Base-by-base conservation (phyloP, 2,888 invertebrate genomes). In the Parnassius glacialis region DNA sequence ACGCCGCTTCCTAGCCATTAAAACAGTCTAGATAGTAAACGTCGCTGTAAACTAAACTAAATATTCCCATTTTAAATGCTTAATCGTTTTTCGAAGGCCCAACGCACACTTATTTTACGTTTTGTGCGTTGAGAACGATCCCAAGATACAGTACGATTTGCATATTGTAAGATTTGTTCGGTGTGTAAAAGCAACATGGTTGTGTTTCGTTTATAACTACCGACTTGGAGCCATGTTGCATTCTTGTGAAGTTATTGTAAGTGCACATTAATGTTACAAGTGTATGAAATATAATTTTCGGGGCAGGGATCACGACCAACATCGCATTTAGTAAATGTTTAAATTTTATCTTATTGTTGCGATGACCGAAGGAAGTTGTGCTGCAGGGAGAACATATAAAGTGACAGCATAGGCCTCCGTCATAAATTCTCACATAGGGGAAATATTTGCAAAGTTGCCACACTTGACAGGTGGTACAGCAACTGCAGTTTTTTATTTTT, bases 11-110 rank as follows among this genome's bases (percentile, higher is more conserved):
- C 85, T 87, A 83, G 76, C 81, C 68, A 83, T 87, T 82, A 86
- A 83, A 83, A 75, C 73, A 80, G 84, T 81, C 87, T 86, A 86
- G 87, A 84, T 83, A 84, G 78, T 89, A 86, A 89, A 87, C 78
- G 87, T 88, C 89, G 72, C 63, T 75, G 82, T 89, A 89, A 88
- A 88, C 83, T 81, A 79, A 78, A 81, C 85, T 79, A 77, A 85
- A 87, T 84, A 82, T 77, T 76, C 84, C 76, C 74, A 76, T 79
- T 84, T 81, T 81, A 71, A 80, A 81, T 79, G 78, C 75, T 80
- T 84, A 84, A 85, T 83, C 79, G 83, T 70, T 79, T 78, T 80
- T 68, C 76, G 74, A 79, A 78, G 75, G 72, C 68, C 64, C 71
- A 65, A 61, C 64, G 67, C 55, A 63, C 65, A 61, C 67, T 64